phyloP scores from a whole-genome alignment of 2,888 invertebrate genomes.

The Linnaemya vulpina region DNA sequence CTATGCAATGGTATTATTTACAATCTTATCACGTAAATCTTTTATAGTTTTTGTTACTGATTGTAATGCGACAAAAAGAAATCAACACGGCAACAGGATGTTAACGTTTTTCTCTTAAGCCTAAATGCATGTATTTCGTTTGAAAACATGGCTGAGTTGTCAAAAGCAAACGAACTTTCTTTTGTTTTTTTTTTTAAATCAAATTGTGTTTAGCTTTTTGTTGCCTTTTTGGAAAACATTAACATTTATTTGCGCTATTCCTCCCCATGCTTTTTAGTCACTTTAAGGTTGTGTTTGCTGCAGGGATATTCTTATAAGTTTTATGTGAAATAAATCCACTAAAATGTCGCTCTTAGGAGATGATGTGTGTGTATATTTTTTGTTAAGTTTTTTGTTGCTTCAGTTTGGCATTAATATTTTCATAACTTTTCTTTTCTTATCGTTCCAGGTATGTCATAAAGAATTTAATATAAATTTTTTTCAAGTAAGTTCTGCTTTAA shows the following conservation, averaged over 20 bases:
- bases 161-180: neutral
- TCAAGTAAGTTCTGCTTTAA: constrained; percentile 2
- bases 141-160: neutral
- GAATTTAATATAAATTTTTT: neutral
- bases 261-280: too few species aligned
- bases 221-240: too few species aligned
- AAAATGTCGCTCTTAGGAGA: too few species aligned
- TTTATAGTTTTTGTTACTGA: constrained; percentile 25
- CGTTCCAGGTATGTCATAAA: constrained; percentile 10
- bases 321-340: too few species aligned
- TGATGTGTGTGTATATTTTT: neutral
- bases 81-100: constrained; percentile 18
- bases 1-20: neutral
- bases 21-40: constrained; percentile 48
- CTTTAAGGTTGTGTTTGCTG: too few species aligned
- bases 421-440: neutral
- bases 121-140: neutral
- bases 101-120: constrained; percentile 1
- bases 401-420: neutral
- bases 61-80: constrained; percentile 9
- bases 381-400: neutral
- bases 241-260: too few species aligned
- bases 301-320: too few species aligned
- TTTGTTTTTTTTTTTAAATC: too few species aligned
- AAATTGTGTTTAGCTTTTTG: too few species aligned